These are phyloP conservation scores for Equus quagga DNA, from an alignment of 2,113 vertebrate species.

Conservation along the genomic window DNA sequence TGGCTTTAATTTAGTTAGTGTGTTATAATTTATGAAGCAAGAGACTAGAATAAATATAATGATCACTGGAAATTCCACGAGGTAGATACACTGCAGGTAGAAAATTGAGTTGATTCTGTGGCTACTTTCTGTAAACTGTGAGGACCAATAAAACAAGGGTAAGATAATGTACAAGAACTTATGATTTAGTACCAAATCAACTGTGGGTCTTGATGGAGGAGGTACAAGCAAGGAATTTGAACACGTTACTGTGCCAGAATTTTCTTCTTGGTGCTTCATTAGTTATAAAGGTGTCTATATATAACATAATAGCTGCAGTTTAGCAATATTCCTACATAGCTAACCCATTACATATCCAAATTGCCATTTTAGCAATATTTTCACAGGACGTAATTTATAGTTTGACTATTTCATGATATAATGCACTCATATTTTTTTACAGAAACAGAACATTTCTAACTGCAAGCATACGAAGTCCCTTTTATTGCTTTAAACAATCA, in stretches of 20 bases:
- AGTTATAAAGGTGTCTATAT: background rate
- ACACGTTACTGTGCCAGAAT: background rate
- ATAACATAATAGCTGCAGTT: background rate
- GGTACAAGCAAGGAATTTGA: background rate
- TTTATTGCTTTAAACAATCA: conserved; percentile 42
- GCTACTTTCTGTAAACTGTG: background rate
- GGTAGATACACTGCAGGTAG: background rate
- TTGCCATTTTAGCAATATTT: background rate
- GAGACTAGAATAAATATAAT: background rate
- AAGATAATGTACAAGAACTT: background rate
- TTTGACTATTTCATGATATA: conserved; percentile 51
- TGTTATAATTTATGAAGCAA: background rate
- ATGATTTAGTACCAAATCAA: background rate
- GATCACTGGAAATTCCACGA: background rate
- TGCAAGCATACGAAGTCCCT: conserved; percentile 39
- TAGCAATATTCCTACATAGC: background rate
- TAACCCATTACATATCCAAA: background rate
- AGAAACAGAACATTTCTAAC: conserved; percentile 64
- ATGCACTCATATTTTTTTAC: conserved; percentile 16
- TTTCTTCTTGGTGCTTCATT: background rate
- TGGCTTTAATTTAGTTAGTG: background rate
- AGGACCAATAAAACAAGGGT: background rate
- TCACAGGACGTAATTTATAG: conserved; percentile 49
- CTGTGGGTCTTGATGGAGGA: background rate
- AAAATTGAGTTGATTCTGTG: background rate